Percentiles rank a stretch among this genome's conserved stretches.
phyloP scores from a whole-genome alignment of 2,888 invertebrate genomes.

The Drosophila testacea region DNA sequence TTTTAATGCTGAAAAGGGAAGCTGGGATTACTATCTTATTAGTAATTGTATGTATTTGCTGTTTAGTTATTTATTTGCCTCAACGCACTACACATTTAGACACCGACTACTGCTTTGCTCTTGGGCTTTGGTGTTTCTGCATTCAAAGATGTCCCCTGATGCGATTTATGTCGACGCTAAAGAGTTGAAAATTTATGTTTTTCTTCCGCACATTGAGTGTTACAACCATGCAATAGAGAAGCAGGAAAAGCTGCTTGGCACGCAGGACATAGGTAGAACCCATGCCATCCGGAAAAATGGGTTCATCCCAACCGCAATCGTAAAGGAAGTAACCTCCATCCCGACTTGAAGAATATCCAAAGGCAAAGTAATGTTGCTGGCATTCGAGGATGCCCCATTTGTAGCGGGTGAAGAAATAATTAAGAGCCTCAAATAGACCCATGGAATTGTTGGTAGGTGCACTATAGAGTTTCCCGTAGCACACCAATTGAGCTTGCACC shows the following conservation, averaged over 20 bases:
- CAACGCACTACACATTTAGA: neutral
- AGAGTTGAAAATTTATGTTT: slow-evolving; percentile 86
- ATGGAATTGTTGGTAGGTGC: slow-evolving; percentile 84
- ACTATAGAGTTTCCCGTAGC: slow-evolving; percentile 87
- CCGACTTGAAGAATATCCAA: slow-evolving; percentile 83
- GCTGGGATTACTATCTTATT: too few relatives aligned
- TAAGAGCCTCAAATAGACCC: slow-evolving; percentile 88
- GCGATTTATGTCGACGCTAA: slow-evolving; percentile 69
- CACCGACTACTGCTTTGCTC: neutral
- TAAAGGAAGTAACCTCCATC: slow-evolving; percentile 88
- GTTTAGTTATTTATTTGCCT: slow-evolving; percentile 19
- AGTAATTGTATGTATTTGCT: neutral
- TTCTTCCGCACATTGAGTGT: slow-evolving; percentile 86
- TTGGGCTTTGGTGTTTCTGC: neutral
- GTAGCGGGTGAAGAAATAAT: slow-evolving; percentile 87
- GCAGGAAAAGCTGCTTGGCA: slow-evolving; percentile 87
- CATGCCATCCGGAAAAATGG: slow-evolving; percentile 87
- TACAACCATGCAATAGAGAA: slow-evolving; percentile 88
- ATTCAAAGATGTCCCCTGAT: neutral
- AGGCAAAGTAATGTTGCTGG: slow-evolving; percentile 86
- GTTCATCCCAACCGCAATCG: slow-evolving; percentile 87
- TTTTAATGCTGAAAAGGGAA: too few relatives aligned
- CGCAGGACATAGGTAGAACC: slow-evolving; percentile 88
- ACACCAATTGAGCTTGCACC: slow-evolving; percentile 86
- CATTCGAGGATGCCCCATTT: slow-evolving; percentile 87